Evolutionary conservation across 2,888 invertebrate genomes (phyloP).

Genomic region (Morpho deidamia): DNA sequence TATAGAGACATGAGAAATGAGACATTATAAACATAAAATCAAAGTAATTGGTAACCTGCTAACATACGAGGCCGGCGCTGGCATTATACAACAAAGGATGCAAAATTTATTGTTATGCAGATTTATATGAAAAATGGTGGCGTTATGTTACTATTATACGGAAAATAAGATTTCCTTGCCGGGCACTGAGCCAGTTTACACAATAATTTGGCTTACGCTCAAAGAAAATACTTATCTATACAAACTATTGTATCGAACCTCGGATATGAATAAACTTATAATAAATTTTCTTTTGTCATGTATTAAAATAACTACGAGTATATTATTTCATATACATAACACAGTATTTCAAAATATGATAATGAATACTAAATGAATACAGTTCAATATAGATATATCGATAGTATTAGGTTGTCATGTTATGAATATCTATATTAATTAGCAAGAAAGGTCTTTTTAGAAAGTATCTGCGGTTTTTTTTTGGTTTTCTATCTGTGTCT

Average conservation of each 20-base stretch:
- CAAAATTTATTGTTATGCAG: conserved; percentile 21
- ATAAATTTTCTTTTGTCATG: neutral
- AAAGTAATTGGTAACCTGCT: neutral
- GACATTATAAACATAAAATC: too few species aligned
- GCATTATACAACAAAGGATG: neutral
- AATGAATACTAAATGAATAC: too few species aligned
- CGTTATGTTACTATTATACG: conserved; percentile 29
- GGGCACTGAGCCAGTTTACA: conserved; percentile 33
- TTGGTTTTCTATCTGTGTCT: too few species aligned
- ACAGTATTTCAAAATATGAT: too few species aligned
- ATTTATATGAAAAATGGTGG: conserved; percentile 31
- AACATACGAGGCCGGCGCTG: neutral
- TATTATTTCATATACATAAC: too few species aligned
- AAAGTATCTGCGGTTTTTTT: too few species aligned
- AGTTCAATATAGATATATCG: too few species aligned
- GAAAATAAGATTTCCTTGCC: conserved; percentile 29
- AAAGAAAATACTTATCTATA: conserved; percentile 24
- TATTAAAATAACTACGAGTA: too few species aligned
- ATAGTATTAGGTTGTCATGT: too few species aligned
- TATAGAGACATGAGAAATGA: too few species aligned
- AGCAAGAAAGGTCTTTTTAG: too few species aligned
- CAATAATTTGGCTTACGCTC: conserved; percentile 33
- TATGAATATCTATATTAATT: too few species aligned
- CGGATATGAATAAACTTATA: conserved; percentile 15
- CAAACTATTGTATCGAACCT: conserved; percentile 16